These are phyloP conservation scores for Anisognathus igniventris DNA, from an alignment of 2,797 vertebrate species.

Conservation along the genomic window DNA sequence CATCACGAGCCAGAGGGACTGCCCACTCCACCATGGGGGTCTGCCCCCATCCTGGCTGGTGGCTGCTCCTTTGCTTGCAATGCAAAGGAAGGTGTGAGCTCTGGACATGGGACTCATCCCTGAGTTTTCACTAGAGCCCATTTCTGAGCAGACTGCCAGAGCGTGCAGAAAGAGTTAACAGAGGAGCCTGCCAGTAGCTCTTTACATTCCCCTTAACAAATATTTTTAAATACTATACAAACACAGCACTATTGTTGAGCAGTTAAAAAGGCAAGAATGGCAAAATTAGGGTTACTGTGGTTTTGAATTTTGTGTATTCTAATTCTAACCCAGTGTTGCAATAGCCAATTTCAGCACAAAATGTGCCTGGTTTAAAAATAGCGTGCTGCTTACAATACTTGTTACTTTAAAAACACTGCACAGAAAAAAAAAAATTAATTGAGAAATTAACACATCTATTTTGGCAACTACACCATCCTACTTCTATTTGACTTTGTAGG, in stretches of 20 bases:
- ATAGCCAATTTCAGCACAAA: constrained; percentile 46
- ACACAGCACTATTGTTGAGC: constrained; percentile 45
- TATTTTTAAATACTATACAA: constrained; percentile 37
- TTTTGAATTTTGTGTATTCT: constrained; percentile 52
- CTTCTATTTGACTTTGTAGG: not conserved
- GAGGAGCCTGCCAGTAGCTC: constrained; percentile 27
- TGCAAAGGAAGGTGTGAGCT: not conserved
- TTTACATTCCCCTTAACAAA: constrained; percentile 14
- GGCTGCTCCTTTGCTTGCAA: not conserved
- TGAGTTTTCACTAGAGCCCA: not conserved
- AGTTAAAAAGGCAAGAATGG: constrained; percentile 44
- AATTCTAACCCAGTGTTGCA: constrained; percentile 52
- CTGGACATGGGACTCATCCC: fast-evolving
- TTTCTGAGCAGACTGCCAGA: not conserved
- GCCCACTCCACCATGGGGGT: not conserved
- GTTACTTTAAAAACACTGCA: constrained; percentile 18
- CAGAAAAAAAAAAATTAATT: not conserved
- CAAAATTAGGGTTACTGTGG: constrained; percentile 58
- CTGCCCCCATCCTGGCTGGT: not conserved
- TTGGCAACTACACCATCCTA: not conserved
- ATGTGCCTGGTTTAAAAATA: constrained; percentile 61
- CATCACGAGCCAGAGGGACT: not conserved
- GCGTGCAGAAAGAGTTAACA: not conserved
- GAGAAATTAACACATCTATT: constrained; percentile 32
- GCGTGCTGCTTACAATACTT: constrained; percentile 1